phyloP scores from a whole-genome alignment of 2,797 vertebrate species.

The Gymnodraco acuticeps region DNA sequence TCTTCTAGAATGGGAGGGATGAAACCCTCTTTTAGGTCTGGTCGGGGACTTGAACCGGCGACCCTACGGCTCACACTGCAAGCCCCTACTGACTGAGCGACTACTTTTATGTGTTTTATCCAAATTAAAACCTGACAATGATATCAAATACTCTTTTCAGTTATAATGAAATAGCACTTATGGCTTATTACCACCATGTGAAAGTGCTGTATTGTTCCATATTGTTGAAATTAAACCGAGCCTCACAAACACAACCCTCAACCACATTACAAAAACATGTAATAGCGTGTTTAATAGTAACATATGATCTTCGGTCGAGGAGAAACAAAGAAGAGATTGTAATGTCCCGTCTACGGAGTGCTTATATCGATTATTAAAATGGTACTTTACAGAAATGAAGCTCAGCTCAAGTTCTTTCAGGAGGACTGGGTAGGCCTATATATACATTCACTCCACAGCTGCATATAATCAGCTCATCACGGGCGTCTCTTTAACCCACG shows the following conservation, averaged over 20 bases:
- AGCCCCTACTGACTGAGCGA: too few relatives aligned
- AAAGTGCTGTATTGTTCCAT: constrained; percentile 9
- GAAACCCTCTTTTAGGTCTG: too few relatives aligned
- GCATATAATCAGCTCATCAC: too few relatives aligned
- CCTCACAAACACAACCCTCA: background rate
- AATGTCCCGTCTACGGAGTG: constrained; percentile 32
- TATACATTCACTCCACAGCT: too few relatives aligned
- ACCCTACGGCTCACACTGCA: too few relatives aligned
- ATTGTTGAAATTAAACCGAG: constrained; percentile 2
- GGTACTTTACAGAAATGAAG: background rate
- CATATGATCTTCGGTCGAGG: background rate
- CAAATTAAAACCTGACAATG: background rate
- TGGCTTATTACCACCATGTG: constrained; percentile 3
- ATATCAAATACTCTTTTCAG: background rate
- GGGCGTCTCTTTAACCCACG: too few relatives aligned
- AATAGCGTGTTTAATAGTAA: constrained; percentile 10
- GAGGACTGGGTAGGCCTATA: too few relatives aligned
- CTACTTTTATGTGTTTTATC: background rate
- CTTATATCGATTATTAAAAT: background rate
- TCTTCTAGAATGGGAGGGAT: too few relatives aligned
- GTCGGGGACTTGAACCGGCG: too few relatives aligned
- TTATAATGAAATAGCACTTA: constrained; percentile 13
- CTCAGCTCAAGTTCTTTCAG: too few relatives aligned
- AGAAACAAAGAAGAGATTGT: background rate
- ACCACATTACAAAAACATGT: constrained; percentile 16